phyloP scores from a whole-genome alignment of 2,113 vertebrate genomes.

The Pelusios castaneus region DNA sequence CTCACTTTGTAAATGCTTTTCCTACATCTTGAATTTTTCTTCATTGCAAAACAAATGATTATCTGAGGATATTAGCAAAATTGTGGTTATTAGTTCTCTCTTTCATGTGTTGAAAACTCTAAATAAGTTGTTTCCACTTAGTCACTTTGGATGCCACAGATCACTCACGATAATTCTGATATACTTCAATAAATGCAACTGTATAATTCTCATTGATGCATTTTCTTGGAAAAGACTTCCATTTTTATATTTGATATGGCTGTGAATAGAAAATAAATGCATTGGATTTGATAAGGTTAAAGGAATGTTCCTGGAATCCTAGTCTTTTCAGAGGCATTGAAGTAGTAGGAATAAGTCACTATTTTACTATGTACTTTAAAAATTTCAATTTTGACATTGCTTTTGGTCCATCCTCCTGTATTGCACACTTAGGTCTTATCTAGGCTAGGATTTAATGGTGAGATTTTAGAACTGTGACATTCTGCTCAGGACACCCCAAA shows the following conservation, averaged over 20 bases:
- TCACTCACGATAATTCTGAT: constrained; percentile 17
- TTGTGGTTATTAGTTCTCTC: neutral
- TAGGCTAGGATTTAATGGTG: neutral
- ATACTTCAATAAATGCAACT: neutral
- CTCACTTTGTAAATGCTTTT: constrained; percentile 18
- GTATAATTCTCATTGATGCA: neutral
- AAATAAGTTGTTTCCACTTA: neutral
- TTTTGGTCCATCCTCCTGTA: neutral
- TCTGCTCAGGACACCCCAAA: neutral
- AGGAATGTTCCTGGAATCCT: neutral
- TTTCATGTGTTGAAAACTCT: constrained; percentile 5
- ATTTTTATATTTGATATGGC: neutral
- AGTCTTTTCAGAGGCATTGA: rapidly evolving
- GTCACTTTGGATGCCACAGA: constrained; percentile 3
- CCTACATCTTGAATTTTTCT: constrained; percentile 12
- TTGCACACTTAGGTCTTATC: neutral
- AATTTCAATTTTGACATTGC: neutral
- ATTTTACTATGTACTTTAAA: neutral
- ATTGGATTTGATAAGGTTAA: neutral
- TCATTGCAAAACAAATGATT: constrained; percentile 38
- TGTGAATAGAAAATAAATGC: neutral
- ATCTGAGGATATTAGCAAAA: neutral
- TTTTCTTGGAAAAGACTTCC: neutral
- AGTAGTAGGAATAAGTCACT: neutral
- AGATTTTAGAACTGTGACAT: rapidly evolving